These are phyloP conservation scores for Diplolepis rosae DNA, from an alignment of 2,888 invertebrate species.

Conservation along the genomic window DNA sequence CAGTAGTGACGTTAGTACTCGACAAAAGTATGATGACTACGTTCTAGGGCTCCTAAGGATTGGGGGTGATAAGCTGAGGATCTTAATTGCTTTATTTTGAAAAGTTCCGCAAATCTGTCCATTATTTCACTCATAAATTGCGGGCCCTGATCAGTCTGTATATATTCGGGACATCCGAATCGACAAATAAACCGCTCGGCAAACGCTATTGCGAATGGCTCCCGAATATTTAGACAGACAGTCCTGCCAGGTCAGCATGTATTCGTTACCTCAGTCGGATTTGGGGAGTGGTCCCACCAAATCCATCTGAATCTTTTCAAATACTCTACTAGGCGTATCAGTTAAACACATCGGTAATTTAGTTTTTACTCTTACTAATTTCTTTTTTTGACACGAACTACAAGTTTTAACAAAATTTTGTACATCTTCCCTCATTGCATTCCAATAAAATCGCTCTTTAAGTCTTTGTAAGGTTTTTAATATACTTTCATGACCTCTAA, in stretches of 20 bases:
- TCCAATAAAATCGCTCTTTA: too few species aligned
- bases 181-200: not conserved
- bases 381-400: not conserved
- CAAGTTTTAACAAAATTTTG: too few species aligned
- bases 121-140: conserved; percentile 4
- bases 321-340: not conserved
- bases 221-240: conserved; percentile 2
- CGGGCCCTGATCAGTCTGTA: too few species aligned
- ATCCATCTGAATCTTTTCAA: conserved; percentile 27
- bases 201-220: conserved; percentile 5
- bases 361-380: not conserved
- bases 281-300: conserved; percentile 1
- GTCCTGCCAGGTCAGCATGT: not conserved
- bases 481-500: too few species aligned
- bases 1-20: conserved; percentile 27
- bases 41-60: conserved; percentile 29
- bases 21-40: conserved; percentile 1
- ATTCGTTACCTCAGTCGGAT: not conserved
- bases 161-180: conserved; percentile 5
- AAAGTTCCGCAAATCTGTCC: not conserved
- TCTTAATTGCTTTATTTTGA: conserved; percentile 18
- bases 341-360: conserved; percentile 25
- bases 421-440: too few species aligned
- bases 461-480: too few species aligned
- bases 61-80: conserved; percentile 32